Conservation (phyloP, 2,113 vertebrate genomes). For the Gracilinanus agilis region DNA sequence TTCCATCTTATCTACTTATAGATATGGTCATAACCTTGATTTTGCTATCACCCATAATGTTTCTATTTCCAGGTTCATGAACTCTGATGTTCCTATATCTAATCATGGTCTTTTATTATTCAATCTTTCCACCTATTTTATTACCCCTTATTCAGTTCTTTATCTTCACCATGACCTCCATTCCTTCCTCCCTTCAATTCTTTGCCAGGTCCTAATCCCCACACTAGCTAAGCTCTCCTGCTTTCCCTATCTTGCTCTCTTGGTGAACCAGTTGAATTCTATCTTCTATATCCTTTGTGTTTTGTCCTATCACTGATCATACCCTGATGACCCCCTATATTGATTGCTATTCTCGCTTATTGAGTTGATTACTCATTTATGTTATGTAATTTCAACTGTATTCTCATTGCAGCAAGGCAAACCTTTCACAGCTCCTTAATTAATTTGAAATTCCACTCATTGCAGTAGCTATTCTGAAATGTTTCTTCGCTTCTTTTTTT, state of each 20-base stretch:
- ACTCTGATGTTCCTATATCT: background rate
- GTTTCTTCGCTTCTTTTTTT: background rate
- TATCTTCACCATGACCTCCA: background rate
- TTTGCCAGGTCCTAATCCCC: background rate
- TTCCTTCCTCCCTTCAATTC: background rate
- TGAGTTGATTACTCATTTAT: background rate
- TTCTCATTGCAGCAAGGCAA: background rate
- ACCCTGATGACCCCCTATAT: background rate
- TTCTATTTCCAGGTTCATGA: background rate
- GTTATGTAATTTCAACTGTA: background rate
- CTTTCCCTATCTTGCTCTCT: background rate
- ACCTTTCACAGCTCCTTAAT: background rate
- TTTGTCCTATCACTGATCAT: background rate
- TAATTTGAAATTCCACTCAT: background rate
- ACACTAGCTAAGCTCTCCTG: background rate
- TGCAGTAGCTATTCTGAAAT: background rate
- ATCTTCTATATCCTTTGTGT: background rate
- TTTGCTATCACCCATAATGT: background rate
- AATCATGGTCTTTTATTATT: background rate
- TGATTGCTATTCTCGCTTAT: background rate
- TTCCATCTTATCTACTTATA: background rate
- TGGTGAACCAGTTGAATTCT: background rate
- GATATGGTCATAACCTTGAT: background rate
- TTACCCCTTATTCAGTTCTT: background rate
- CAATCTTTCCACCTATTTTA: background rate